Percentiles rank a stretch among this genome's conserved stretches.
Conservation (phyloP, 2,797 vertebrate genomes). For the Hemitrygon akajei region DNA sequence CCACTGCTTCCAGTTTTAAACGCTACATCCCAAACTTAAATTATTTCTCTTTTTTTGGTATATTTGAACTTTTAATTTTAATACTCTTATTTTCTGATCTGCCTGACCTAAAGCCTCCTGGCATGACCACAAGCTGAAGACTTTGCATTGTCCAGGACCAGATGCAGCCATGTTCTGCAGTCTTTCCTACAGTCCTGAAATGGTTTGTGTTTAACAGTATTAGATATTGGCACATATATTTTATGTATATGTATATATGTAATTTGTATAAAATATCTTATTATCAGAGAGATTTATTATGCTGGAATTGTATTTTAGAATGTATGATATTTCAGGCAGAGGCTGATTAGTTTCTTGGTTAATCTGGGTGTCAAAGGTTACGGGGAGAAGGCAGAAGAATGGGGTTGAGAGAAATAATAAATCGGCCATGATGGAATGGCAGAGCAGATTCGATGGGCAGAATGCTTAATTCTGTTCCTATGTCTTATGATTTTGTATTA, state of each 20-base stretch:
- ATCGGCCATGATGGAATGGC: no score
- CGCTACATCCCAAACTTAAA: no score
- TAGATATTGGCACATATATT: neutral
- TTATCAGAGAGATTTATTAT: neutral
- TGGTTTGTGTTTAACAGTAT: neutral
- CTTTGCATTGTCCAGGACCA: neutral
- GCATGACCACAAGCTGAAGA: neutral
- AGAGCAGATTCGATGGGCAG: no score
- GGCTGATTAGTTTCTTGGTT: no score
- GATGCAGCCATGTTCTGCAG: neutral
- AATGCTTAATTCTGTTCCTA: no score
- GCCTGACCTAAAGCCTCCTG: neutral
- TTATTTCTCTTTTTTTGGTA: neutral
- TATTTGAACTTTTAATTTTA: neutral
- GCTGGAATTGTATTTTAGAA: neutral
- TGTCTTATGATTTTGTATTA: neutral
- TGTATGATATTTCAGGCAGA: no score
- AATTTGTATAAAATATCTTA: no score
- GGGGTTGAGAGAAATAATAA: no score
- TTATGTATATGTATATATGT: no score
- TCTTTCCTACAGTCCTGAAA: neutral
- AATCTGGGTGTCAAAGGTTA: no score
- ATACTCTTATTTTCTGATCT: neutral
- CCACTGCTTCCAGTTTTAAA: neutral
- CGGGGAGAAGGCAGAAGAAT: no score